These are phyloP conservation scores for Triops cancriformis DNA, from an alignment of 1,140 invertebrate genomes.

Conservation along the genomic window DNA sequence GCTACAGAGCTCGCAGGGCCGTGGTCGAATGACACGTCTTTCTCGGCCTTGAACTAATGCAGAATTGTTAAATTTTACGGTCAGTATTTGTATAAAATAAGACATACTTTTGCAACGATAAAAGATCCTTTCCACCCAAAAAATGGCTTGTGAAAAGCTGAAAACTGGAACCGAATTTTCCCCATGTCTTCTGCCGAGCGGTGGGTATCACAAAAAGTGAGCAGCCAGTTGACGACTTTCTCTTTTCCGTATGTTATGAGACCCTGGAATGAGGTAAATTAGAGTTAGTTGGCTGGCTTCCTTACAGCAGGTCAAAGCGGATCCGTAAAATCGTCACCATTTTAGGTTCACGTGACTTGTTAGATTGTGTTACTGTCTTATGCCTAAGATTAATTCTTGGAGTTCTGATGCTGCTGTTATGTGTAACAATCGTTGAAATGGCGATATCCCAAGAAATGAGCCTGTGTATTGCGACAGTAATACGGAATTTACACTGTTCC, in stretches of 20 bases:
- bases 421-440: background rate
- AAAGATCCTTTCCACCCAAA: constrained; percentile 98
- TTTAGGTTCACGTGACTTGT: too few relatives aligned
- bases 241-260: background rate
- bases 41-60: constrained; percentile 74
- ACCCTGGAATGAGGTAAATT: constrained; percentile 7
- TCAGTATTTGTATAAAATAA: background rate
- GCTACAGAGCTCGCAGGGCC: constrained; percentile 92
- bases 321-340: too few relatives aligned
- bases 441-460: too few relatives aligned
- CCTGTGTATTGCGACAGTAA: too few relatives aligned
- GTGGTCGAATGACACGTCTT: constrained; percentile 87
- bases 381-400: too few relatives aligned
- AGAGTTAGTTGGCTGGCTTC: constrained; percentile 14
- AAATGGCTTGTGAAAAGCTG: constrained; percentile 85
- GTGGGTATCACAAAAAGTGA: constrained; percentile 91
- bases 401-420: too few relatives aligned
- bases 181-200: constrained; percentile 96
- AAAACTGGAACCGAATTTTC: constrained; percentile 85
- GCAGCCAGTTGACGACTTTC: constrained; percentile 87
- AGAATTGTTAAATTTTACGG: constrained; percentile 25
- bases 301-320: too few relatives aligned
- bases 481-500: too few relatives aligned
- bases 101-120: constrained; percentile 74
- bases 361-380: too few relatives aligned